These are phyloP conservation scores for Matsumurasca onukii DNA, from an alignment of 1,140 invertebrate genomes.

Conservation along the genomic window DNA sequence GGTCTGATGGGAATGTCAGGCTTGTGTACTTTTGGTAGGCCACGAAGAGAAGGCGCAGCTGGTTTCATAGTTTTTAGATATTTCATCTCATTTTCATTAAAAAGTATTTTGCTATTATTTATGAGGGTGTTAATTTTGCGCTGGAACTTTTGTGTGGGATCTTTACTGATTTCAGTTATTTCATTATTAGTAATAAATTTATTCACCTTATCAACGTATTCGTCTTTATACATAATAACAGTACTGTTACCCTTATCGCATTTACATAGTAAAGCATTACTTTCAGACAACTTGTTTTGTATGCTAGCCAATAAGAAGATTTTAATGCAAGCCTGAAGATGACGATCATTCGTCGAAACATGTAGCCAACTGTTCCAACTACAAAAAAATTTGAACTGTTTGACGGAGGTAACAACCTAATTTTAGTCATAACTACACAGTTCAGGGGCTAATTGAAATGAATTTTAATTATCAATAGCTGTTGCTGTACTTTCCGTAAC, in stretches of 20 bases:
- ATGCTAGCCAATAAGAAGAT: too few relatives aligned
- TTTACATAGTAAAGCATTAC: not conserved
- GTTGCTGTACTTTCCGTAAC: too few relatives aligned
- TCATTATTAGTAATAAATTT: not conserved
- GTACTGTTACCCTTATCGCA: not conserved
- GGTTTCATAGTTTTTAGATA: not conserved
- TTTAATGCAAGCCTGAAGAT: too few relatives aligned
- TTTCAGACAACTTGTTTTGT: too few relatives aligned
- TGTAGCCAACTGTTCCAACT: too few relatives aligned
- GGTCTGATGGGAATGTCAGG: not conserved
- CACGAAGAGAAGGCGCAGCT: not conserved
- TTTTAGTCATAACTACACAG: too few relatives aligned
- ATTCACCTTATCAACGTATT: not conserved
- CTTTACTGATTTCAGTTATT: not conserved
- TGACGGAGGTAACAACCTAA: too few relatives aligned
- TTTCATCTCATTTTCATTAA: not conserved
- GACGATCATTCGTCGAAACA: too few relatives aligned
- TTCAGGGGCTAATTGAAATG: too few relatives aligned
- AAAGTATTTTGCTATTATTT: not conserved
- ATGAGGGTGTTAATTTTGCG: not conserved
- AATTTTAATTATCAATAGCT: too few relatives aligned
- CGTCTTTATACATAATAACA: not conserved
- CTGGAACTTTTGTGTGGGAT: not conserved
- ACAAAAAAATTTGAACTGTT: too few relatives aligned
- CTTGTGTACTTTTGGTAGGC: not conserved